Evolutionary conservation across 1,140 invertebrate genomes (phyloP), one percentile per base, ranked within the genome.

Genomic region (Periplaneta americana): DNA sequence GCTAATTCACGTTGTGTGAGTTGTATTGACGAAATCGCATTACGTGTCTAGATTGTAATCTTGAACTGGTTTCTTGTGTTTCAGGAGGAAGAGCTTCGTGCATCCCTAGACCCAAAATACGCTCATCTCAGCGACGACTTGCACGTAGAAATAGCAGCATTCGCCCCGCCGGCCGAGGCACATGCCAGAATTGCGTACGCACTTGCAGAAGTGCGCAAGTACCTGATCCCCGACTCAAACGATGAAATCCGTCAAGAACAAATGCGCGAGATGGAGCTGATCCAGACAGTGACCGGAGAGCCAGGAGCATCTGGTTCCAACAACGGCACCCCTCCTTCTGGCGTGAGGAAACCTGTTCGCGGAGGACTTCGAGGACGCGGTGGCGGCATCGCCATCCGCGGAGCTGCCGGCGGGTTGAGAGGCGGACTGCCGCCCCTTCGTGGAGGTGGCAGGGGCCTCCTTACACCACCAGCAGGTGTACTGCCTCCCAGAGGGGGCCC

Each of bases 141-240:
- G 6, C 98, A 99, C 87, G 96, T 99, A 0, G 95, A 98, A 87
- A 96, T 99, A 81, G 95, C 95, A 57, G 96, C 96, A 18, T 91
- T 95, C 81, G 97, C 96, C 8, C 94, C 96, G 18, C 96, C 97
- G 0, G 94, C 96, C 0, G 97, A 99, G 87, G 96, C 96, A 1
- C 96, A 99, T 88, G 95, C 95, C 31, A 91, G 97, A 80, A 95
- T 98, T 33, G 95, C 97, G 0, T 97, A 95, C 85, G 97, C 97
- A n/a, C 89, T 98, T 9, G 93, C 94, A 1, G 96, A 97, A 87
- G 89, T 93, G 57, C 90, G 93, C 77, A 94, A 94, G 83, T 94
- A 93, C 85, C 86, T 94, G 15, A 91, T 93, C 75, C 93, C 94
- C 0, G 94, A 95, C 84, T 91, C 75, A 85, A 94, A 94, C 85